Conservation (phyloP, 2,113 vertebrate genomes). For the Plestiodon gilberti region DNA sequence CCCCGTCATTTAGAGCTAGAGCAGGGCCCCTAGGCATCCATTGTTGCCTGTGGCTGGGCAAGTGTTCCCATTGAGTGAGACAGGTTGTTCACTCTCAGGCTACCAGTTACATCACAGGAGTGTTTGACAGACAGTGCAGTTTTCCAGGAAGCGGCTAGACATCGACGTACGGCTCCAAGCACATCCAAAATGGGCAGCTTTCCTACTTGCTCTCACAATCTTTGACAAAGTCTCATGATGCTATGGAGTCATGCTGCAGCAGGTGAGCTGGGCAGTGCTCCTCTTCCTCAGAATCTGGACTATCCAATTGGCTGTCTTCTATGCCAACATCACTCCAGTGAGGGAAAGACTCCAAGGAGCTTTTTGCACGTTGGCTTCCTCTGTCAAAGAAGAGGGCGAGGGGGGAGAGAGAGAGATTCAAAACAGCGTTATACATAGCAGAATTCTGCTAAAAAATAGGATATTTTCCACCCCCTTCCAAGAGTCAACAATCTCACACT, state of each 20-base stretch:
- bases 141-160: background rate
- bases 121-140: background rate
- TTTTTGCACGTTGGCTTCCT: background rate
- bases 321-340: constrained; percentile 47
- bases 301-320: constrained; percentile 6
- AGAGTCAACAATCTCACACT: background rate
- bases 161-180: background rate
- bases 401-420: background rate
- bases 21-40: background rate
- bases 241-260: background rate
- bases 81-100: background rate
- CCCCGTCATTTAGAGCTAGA: background rate
- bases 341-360: background rate
- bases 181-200: background rate
- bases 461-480: background rate
- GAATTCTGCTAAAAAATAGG: background rate
- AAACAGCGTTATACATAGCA: background rate
- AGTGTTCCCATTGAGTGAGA: background rate
- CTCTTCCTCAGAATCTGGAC: constrained; percentile 24
- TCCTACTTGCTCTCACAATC: background rate
- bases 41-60: background rate
- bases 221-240: background rate
- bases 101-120: background rate
- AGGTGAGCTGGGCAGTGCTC: background rate
- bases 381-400: background rate